Evolutionary conservation across 2,888 invertebrate species (phyloP).

Genomic region (Macrosoma leucophasiata): DNA sequence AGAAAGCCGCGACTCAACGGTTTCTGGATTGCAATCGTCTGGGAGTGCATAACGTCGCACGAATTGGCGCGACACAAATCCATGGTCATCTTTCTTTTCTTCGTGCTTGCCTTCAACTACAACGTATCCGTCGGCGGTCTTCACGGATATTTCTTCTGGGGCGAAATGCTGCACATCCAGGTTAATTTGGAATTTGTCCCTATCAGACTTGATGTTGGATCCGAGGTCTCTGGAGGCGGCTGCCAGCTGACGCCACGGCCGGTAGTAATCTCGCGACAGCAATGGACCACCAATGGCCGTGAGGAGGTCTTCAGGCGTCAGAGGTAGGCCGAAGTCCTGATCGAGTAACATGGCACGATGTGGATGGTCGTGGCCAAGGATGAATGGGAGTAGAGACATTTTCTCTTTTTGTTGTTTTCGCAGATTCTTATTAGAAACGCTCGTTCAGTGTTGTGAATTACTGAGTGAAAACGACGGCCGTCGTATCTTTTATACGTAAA

Average conservation of each 20-base stretch:
- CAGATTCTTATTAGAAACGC: slow-evolving; percentile 20
- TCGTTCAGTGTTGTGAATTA: slow-evolving; percentile 23
- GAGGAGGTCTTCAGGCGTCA: slow-evolving; percentile 58
- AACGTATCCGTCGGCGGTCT: slow-evolving; percentile 79
- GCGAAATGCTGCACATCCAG: slow-evolving; percentile 84
- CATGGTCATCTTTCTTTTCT: slow-evolving; percentile 83
- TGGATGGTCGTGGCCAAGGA: slow-evolving; percentile 39
- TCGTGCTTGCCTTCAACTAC: slow-evolving; percentile 85
- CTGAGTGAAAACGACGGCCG: slow-evolving; percentile 29
- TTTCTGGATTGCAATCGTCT: slow-evolving; percentile 79
- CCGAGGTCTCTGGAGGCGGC: slow-evolving; percentile 56
- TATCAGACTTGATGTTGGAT: slow-evolving; percentile 63
- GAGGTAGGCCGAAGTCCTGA: slow-evolving; percentile 59
- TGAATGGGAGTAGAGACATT: slow-evolving; percentile 42
- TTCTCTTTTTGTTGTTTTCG: slow-evolving; percentile 6
- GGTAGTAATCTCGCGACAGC: slow-evolving; percentile 42
- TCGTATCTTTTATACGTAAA: slow-evolving; percentile 37
- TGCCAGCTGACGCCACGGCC: slow-evolving; percentile 51
- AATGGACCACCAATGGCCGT: slow-evolving; percentile 37
- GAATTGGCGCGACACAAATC: slow-evolving; percentile 82
- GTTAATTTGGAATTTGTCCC: slow-evolving; percentile 77
- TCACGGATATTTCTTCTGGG: slow-evolving; percentile 83
- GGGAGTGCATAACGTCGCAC: slow-evolving; percentile 82
- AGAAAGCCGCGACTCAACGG: slow-evolving; percentile 81
- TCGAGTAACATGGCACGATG: slow-evolving; percentile 52